Evolutionary conservation across 2,797 vertebrate species (phyloP), one percentile per base, ranked within the genome.

Genomic region (Oryzias dopingdopingensis): DNA sequence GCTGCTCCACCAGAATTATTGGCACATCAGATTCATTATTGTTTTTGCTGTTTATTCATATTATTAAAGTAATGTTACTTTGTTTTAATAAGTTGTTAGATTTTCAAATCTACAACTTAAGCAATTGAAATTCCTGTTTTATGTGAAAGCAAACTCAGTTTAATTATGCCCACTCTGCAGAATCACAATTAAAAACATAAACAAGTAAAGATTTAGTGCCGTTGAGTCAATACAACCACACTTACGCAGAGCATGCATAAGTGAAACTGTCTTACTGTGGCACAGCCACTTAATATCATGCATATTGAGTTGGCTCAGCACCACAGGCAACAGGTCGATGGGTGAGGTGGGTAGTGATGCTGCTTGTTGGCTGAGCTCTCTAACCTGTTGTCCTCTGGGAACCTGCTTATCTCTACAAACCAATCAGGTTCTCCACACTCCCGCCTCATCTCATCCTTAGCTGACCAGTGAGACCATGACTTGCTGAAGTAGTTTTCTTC

Each of bases 241-340:
- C 80, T 80, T 75, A 66, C 77, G 55, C 67, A 54, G 74, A 43
- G 91, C 88, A 91, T 91, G 89, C 86, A 90, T 91, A 92, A 91
- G 86, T 72, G 75, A 81, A 80, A 42, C 65, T 70, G 82, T 86
- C 82, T 82, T 79, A 74, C 72, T 82, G 56, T 44, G 42, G 70
- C 67, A 64, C 49, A 68, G 67, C 76, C 74, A 87, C 81, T 87
- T 87, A 64, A 89, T 89, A 86, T 80, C 80, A 79, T 81, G 75
- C 84, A 85, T 86, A 91, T 90, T 73, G 84, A 84, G 65, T 83
- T 65, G 79, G 72, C 49, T 67, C 47, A 23, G 68, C 76, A 88
- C 87, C 88, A 86, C 82, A 86, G 86, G 88, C 90, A 91, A 91
- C 90, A 92, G 86, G 90, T 92, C 90, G 87, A 91, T 92, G 89